These are phyloP conservation scores for Heteropelma amictum DNA, from an alignment of 2,888 invertebrate species.

Conservation along the genomic window DNA sequence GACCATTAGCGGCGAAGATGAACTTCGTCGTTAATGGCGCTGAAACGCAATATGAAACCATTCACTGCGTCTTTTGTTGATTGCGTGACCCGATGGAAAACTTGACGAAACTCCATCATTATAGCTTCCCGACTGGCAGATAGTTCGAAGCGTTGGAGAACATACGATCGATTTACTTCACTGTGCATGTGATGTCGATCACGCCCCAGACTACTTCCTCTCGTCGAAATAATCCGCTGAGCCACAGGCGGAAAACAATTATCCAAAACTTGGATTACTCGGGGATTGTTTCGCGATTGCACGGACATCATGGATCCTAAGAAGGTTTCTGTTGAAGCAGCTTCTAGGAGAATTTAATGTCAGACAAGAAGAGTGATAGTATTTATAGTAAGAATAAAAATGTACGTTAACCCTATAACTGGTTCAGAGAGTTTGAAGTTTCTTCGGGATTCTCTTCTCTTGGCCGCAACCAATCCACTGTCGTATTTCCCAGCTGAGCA, in stretches of 20 bases:
- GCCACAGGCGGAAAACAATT: constrained; percentile 8
- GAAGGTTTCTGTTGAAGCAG: constrained; percentile 21
- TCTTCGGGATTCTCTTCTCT: background rate
- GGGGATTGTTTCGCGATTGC: background rate
- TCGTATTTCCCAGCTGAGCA: constrained; percentile 30
- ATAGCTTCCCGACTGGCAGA: background rate
- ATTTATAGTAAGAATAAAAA: constrained; percentile 33
- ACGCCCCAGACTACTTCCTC: background rate
- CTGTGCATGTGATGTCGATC: constrained; percentile 21
- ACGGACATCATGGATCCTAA: constrained; percentile 20
- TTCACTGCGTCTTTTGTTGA: background rate
- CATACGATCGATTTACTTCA: background rate
- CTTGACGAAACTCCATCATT: background rate
- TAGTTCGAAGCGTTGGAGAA: background rate
- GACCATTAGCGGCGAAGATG: background rate
- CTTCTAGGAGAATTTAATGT: constrained; percentile 9
- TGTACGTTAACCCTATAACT: constrained; percentile 12
- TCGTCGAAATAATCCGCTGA: constrained; percentile 3
- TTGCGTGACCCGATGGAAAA: background rate
- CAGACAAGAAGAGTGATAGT: background rate
- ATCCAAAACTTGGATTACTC: constrained; percentile 19
- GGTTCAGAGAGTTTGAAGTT: background rate
- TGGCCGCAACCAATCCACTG: constrained; percentile 6
- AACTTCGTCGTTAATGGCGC: background rate
- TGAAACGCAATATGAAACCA: background rate